Evolutionary conservation across 2,113 vertebrate species (phyloP).

Genomic region (Halcyon senegalensis): DNA sequence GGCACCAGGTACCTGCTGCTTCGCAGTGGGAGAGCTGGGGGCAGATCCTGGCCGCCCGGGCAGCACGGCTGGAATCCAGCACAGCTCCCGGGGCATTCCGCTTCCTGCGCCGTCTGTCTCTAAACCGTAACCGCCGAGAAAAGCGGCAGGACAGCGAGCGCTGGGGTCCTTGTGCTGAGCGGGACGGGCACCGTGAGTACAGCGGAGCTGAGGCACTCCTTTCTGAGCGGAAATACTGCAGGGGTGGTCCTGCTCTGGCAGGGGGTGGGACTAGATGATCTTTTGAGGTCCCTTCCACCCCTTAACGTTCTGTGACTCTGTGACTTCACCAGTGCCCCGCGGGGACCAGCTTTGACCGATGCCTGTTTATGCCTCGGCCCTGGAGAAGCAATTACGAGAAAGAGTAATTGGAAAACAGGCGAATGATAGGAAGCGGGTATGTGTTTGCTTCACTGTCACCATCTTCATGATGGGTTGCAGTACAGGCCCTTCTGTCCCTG

Average conservation of each 20-base stretch:
- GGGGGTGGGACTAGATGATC: too few relatives aligned
- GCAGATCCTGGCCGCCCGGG: neutral
- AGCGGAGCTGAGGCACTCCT: rapidly evolving
- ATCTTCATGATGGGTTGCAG: rapidly evolving
- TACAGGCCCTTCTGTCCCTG: rapidly evolving
- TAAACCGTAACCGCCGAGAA: neutral
- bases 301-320: too few relatives aligned
- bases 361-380: neutral
- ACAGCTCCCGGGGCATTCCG: neutral
- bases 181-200: rapidly evolving
- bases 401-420: neutral
- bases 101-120: neutral
- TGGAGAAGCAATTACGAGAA: neutral
- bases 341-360: rapidly evolving
- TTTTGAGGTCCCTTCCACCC: too few relatives aligned
- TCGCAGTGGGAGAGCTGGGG: rapidly evolving
- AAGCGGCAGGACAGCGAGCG: neutral
- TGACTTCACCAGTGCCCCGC: rapidly evolving
- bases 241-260: neutral
- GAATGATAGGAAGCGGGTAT: rapidly evolving
- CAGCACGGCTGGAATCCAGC: neutral
- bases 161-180: rapidly evolving
- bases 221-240: rapidly evolving
- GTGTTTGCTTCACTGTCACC: neutral
- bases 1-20: neutral